phyloP scores from a whole-genome alignment of 1,140 invertebrate species.

The Drosophila bocki region DNA sequence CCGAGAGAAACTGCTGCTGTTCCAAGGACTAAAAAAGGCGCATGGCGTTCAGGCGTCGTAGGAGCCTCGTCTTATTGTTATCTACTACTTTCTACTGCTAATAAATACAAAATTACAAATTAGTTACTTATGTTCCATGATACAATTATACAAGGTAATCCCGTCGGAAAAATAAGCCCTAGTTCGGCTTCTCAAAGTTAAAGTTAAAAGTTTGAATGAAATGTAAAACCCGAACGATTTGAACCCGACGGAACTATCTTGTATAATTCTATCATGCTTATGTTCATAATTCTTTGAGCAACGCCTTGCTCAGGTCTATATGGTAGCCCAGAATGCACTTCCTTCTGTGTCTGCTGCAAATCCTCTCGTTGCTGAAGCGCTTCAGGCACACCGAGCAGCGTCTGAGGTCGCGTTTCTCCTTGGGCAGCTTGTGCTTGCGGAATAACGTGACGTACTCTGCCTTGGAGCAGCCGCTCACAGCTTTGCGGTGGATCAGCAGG shows the following conservation, averaged over 20 bases:
- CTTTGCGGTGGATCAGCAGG: slow-evolving; percentile 40
- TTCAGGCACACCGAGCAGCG: slow-evolving; percentile 47
- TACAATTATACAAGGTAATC: no score
- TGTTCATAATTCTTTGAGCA: slow-evolving; percentile 4
- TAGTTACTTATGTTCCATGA: no score
- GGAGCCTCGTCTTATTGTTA: slow-evolving; percentile 52
- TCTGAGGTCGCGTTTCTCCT: neutral
- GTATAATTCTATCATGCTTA: no score
- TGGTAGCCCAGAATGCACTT: slow-evolving; percentile 42
- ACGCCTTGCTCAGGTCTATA: neutral
- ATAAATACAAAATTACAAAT: slow-evolving; percentile 21
- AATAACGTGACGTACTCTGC: slow-evolving; percentile 20
- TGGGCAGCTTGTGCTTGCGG: neutral
- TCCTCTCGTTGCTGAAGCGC: slow-evolving; percentile 17
- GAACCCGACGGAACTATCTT: no score
- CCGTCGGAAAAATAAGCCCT: no score
- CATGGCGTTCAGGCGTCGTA: slow-evolving; percentile 86
- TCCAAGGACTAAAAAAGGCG: slow-evolving; percentile 87
- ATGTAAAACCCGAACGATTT: no score
- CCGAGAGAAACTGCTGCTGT: slow-evolving; percentile 86
- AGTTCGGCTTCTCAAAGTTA: no score
- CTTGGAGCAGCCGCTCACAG: slow-evolving; percentile 1
- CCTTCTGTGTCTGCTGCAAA: slow-evolving; percentile 20
- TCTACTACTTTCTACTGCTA: slow-evolving; percentile 33
- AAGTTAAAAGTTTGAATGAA: no score